Base-by-base conservation (phyloP, 2,113 vertebrate genomes). In the Noctilio leporinus region DNA sequence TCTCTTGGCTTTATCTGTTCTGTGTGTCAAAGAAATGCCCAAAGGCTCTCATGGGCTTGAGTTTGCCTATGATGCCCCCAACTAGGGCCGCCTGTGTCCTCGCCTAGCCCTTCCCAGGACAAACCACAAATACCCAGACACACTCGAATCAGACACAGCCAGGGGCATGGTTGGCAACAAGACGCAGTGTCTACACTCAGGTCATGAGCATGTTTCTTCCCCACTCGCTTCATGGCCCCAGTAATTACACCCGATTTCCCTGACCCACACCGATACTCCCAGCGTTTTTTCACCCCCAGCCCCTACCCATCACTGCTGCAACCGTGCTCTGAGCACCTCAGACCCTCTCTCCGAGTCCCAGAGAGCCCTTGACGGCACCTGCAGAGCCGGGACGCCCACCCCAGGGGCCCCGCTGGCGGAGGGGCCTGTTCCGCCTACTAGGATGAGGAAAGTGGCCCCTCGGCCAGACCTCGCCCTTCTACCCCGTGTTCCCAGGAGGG, bases 71-170 rank as follows among this genome's bases (percentile, higher is more conserved):
- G 55, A 69, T 24, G 30, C 10, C 47, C 15, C 28, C 33, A 9
- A 5, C 12, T 30, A n/a, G 53, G 62, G 86, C 24, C 51, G 40
- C 83, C 67, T 51, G 3, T 75, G 64, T 7, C 0, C 26, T 30
- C 38, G 33, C 30, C 16, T 9, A 30, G 67, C 53, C 65, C 38
- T 30, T 12, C 62, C 55, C 33, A 38, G 82, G 30, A 92, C 45
- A 17, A 65, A 88, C 35, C 12, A 3, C 47, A 49, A 35, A 92
- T 22, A 47, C 51, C 7, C 19, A 70, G 40, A 20, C 11, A 45
- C 2, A 1, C 1, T 0, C 5, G 9, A 35, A 5, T 47, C 62
- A 93, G 59, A 47, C 8, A 1, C 1, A 24, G 14, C 7, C 0
- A 0, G 1, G 8, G 10, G 16, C 6, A 4, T 7, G 7, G 33